phyloP scores from a whole-genome alignment of 30 jellyfish, hydroid and myxozoan species.

The Turritopsis dohrnii region DNA sequence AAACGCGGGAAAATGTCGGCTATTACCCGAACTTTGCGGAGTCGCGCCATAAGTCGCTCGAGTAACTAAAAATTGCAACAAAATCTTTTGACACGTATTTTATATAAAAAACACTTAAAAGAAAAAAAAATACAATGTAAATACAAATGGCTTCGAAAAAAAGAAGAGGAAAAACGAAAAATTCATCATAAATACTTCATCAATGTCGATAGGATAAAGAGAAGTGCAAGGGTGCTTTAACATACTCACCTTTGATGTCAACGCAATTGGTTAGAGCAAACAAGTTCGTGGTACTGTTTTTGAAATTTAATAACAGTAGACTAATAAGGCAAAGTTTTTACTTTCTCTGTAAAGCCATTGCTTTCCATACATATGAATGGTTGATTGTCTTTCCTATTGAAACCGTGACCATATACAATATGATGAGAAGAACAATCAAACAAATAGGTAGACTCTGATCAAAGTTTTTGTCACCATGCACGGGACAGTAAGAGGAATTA shows the following conservation, averaged over 20 bases:
- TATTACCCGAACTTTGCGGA: too few species aligned
- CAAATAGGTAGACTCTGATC: neutral
- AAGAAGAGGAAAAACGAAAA: too few species aligned
- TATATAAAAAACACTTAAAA: too few species aligned
- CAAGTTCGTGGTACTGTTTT: neutral
- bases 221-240: too few species aligned
- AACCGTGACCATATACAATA: neutral
- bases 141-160: too few species aligned
- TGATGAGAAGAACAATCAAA: neutral
- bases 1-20: too few species aligned
- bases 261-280: neutral
- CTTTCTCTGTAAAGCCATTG: neutral
- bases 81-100: too few species aligned
- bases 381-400: neutral
- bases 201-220: too few species aligned
- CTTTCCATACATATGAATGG: neutral
- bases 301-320: neutral
- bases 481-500: neutral
- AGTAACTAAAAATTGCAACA: too few species aligned
- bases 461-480: neutral
- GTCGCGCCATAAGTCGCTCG: too few species aligned
- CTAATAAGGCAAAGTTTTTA: neutral
- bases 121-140: too few species aligned
- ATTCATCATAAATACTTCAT: too few species aligned
- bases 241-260: neutral